Evolutionary conservation across 2,888 invertebrate species (phyloP).

Genomic region (Acleris holmiana): DNA sequence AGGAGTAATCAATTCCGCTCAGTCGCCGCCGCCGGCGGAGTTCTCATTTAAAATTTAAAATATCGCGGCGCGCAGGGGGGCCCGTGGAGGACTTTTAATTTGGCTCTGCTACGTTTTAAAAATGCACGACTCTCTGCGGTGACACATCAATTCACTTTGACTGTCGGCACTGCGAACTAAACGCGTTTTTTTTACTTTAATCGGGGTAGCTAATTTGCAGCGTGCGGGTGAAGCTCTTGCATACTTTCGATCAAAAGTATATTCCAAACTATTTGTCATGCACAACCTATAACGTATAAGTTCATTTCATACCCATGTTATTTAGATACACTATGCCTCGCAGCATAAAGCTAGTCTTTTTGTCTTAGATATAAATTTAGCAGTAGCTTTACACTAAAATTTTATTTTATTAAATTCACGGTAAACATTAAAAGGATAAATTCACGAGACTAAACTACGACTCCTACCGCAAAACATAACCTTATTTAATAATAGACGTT

Average conservation of each 20-base stretch:
- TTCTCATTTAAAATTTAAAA: conserved; percentile 83
- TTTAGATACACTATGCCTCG: neutral
- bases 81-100: conserved; percentile 81
- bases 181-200: conserved; percentile 49
- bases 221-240: conserved; percentile 24
- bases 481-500: too few species aligned
- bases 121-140: conserved; percentile 78
- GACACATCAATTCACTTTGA: conserved; percentile 81
- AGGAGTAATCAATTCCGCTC: conserved; percentile 84
- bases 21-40: conserved; percentile 76
- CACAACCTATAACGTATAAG: neutral
- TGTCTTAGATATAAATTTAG: too few species aligned
- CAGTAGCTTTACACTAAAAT: too few species aligned
- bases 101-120: conserved; percentile 77
- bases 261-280: too few species aligned
- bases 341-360: too few species aligned
- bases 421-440: too few species aligned
- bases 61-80: conserved; percentile 73
- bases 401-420: too few species aligned
- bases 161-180: conserved; percentile 64
- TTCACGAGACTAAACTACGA: too few species aligned
- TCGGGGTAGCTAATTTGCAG: conserved; percentile 28
- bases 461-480: too few species aligned
- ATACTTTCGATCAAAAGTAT: conserved; percentile 13
- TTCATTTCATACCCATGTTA: too few species aligned